A percentile compares a stretch with the other conserved stretches of the same genome.
Evolutionary conservation across 2,888 invertebrate species (phyloP).

Genomic region (Tenthredo distinguenda): DNA sequence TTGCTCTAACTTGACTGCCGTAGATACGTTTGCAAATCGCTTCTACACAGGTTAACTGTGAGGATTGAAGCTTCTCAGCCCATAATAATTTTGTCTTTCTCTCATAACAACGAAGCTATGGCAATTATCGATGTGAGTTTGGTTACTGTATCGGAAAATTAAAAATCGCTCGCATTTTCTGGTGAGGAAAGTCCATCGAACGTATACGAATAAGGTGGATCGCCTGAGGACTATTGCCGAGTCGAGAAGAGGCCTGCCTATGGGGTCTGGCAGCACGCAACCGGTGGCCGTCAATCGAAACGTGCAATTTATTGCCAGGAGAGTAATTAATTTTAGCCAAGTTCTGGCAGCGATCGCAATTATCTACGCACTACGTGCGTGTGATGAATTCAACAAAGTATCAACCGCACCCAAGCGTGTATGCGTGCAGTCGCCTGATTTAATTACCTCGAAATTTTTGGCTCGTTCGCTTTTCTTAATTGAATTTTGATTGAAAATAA

Average conservation of each 20-base stretch:
- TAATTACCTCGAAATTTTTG: neutral
- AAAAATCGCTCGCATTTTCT: neutral
- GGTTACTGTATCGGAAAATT: neutral
- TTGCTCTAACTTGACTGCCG: neutral
- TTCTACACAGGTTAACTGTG: neutral
- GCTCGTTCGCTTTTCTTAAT: neutral
- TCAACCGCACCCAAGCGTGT: neutral
- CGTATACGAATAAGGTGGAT: neutral
- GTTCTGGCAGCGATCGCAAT: conserved; percentile 31
- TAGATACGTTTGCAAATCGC: neutral
- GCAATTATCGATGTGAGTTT: neutral
- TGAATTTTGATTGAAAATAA: conserved; percentile 5
- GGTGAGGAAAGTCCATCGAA: neutral
- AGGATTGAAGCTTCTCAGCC: neutral
- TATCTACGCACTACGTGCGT: conserved; percentile 43
- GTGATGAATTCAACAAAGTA: conserved; percentile 19
- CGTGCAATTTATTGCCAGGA: conserved; percentile 36
- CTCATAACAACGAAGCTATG: neutral
- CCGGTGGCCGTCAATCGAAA: conserved; percentile 46
- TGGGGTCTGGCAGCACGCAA: conserved; percentile 29
- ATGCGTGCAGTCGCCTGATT: neutral
- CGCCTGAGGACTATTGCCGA: neutral
- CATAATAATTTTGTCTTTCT: neutral
- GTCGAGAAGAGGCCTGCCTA: neutral
- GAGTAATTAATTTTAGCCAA: conserved; percentile 36